Evolutionary conservation across 2,888 invertebrate species (phyloP).

Genomic region (Xestia ashworthii): DNA sequence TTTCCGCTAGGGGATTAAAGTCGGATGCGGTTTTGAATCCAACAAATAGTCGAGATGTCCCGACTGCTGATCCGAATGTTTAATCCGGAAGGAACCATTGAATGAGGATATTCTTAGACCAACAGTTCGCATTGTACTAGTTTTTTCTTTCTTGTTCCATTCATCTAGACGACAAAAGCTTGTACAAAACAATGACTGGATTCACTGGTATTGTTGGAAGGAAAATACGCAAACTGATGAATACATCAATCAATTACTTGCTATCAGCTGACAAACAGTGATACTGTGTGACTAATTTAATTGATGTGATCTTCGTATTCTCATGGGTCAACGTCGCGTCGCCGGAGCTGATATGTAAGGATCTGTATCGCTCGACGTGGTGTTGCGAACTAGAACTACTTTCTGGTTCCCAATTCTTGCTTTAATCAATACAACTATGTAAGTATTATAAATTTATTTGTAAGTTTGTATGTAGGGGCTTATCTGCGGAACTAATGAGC

Average conservation of each 20-base stretch:
- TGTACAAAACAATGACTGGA: not conserved
- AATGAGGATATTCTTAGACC: conserved; percentile 20
- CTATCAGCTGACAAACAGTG: conserved; percentile 29
- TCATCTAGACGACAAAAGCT: not conserved
- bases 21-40: conserved; percentile 3
- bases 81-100: conserved; percentile 37
- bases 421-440: not conserved
- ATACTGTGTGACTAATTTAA: conserved; percentile 55
- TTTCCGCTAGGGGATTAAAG: conserved; percentile 34
- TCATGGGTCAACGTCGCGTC: conserved; percentile 51
- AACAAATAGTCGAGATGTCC: conserved; percentile 28
- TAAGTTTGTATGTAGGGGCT: too few species aligned
- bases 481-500: too few species aligned
- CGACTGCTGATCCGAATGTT: conserved; percentile 30
- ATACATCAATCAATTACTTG: conserved; percentile 45
- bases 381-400: conserved; percentile 8
- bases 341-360: conserved; percentile 28
- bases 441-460: too few species aligned
- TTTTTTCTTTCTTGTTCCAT: conserved; percentile 8
- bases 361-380: conserved; percentile 24
- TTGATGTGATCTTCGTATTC: conserved; percentile 46
- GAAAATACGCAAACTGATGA: conserved; percentile 10
- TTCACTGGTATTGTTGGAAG: conserved; percentile 1
- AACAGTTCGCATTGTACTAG: not conserved
- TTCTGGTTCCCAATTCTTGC: conserved; percentile 22